Evolutionary conservation across 35 echinoderm and acorn worm species (phyloP), one percentile per base, ranked within the genome.

Genomic region (Antedon bifida): DNA sequence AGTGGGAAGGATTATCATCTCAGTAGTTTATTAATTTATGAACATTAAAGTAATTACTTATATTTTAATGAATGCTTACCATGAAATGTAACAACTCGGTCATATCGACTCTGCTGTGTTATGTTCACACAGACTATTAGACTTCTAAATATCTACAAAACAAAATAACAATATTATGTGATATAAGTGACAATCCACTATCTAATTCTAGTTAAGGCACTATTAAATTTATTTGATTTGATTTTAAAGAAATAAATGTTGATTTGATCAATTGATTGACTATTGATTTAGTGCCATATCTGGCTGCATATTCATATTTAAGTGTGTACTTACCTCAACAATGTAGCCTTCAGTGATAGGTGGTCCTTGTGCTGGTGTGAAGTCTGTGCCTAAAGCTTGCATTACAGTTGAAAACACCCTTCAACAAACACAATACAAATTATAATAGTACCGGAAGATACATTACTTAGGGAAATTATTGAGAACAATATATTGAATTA

Each of bases 391-490:
- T 21, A 91, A 80, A 45, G 83, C 76, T 85, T 91, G 88, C n/a
- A 96, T 87, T 1, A 96, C 93, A 14, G 93, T 96, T n/a, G 87
- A 89, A 78, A 91, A 96, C 31, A 96, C 93, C n/a, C 93, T 96
- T 77, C 0, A 46, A 89, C 42, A 34, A 42, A 86, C 30, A 83
- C 82, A 74, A 26, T 33, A 77, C 51, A 36, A 39, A 16, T 29
- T 29, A 84, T 32, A 39, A 11, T 32, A 34, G 39, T 34, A 39
- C 64, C 14, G 81, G 12, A 86, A 7, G 1, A 77, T 36, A 31
- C 33, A 30, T 21, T n/a, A n/a, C n/a, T n/a, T n/a, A n/a, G n/a
- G n/a, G n/a, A n/a, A n/a, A n/a, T n/a, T n/a, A n/a, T n/a, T n/a
- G n/a, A n/a, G n/a, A n/a, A n/a, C n/a, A n/a, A n/a, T n/a, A n/a